Evolutionary conservation across 2,888 invertebrate species (phyloP).

Genomic region (Sminthurinus aureus): DNA sequence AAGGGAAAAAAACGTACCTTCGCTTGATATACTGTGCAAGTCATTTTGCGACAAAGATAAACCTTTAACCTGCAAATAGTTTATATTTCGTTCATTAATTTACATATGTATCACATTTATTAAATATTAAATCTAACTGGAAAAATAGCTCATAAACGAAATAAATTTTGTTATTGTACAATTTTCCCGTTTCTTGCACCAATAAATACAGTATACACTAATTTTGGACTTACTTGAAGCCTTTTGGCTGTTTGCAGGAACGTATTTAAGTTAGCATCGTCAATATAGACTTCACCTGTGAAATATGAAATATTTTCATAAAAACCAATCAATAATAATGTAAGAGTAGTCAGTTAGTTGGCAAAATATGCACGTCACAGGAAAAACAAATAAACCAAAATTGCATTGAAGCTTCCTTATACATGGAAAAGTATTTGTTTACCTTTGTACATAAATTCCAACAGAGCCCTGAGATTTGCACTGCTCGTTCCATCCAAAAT

Average conservation of each 20-base stretch:
- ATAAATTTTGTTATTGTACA: no score
- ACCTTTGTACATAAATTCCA: slow-evolving; percentile 92
- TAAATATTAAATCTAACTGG: background rate
- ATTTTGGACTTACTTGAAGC: slow-evolving; percentile 53
- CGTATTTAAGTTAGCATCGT: slow-evolving; percentile 88
- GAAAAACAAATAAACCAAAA: no score
- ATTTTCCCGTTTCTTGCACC: no score
- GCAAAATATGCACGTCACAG: no score
- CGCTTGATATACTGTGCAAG: slow-evolving; percentile 60
- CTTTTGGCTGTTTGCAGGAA: slow-evolving; percentile 82
- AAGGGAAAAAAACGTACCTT: slow-evolving; percentile 20
- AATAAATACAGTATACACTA: background rate
- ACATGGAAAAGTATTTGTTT: no score
- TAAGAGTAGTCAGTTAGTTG: no score
- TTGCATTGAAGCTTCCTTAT: no score
- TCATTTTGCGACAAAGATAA: slow-evolving; percentile 66
- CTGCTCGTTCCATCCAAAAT: slow-evolving; percentile 89
- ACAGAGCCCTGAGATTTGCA: slow-evolving; percentile 85
- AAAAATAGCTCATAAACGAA: no score
- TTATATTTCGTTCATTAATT: background rate
- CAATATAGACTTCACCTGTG: slow-evolving; percentile 83
- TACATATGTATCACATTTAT: background rate
- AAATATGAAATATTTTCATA: no score
- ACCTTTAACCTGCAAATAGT: slow-evolving; percentile 72
- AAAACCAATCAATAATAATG: no score